Evolutionary conservation across 64 coral and sea anemone genomes (phyloP), one percentile per base, ranked within the genome.

Genomic region (Catalaphyllia jardinei): DNA sequence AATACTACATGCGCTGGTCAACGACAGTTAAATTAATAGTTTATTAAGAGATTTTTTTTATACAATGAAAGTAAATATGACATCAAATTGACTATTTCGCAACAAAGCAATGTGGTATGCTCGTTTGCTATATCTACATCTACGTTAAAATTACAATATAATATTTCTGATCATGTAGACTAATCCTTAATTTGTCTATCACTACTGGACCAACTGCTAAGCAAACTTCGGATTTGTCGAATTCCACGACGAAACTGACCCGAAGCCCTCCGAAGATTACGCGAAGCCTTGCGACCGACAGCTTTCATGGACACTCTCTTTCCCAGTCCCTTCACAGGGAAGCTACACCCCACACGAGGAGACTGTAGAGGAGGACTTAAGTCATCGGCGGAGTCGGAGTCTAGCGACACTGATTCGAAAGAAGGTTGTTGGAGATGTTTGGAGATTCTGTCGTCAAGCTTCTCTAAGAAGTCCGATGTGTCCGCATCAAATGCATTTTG

Each of bases 401-500:
- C 74, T 18, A 92, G 18, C 14, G 89, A 83, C 8, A 13, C 18
- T 18, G 79, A 74, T 28, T 78, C 73, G 22, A 35, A 51, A 80
- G 89, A 73, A 4, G 29, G 20, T 59, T 79, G 28, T n/a, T 77
- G 78, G 33, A 96, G 88, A 35, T 86, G 72, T 79, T 91, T 89
- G 14, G 86, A 86, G 30, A 92, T 92, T 39, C 92, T 90, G 16
- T 96, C 86, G 33, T 96, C 94, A 49, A 96, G 82, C 71, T 89
- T 92, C 55, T 31, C 77, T 10, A 96, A 60, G 31, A 92, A 96
- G 49, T 92, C 86, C 4, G 89, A 89, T 29, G 94, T 92, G 54
- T 92, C 74, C 6, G 80, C 24, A 24, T 96, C 73, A 79, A 92
- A 96, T 1, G 61, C 80, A n/a, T 75, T 39, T 96, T 0, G 90